Base-by-base conservation (phyloP, 1,140 invertebrate species). In the Temnothorax longispinosus region DNA sequence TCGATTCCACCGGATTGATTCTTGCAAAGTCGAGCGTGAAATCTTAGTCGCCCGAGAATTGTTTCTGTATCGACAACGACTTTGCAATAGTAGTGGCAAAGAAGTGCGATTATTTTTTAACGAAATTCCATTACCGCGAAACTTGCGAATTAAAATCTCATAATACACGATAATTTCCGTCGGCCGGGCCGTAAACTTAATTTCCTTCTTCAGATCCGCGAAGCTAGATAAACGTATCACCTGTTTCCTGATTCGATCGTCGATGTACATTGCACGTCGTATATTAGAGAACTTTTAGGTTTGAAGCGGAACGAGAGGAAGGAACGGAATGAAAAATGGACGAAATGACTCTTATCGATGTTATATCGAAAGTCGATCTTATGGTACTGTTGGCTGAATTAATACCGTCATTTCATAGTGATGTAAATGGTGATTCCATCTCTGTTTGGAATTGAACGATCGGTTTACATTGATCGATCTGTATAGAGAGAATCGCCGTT, bases 1-100 rank as follows among this genome's bases (percentile, higher is more conserved):
- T 81, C 86, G 75, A 90, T 87, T 82, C 54, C 62, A 50, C 35
- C 69, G 32, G 81, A 88, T 88, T 82, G 82, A 84, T 85, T 72
- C 87, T 72, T 52, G 62, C 64, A 87, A 87, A 87, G 65, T 87
- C 80, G 88, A 94, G 88, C 93, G 93, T 94, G 93, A 93, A 92
- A 94, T 93, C 92, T 77, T 77, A 75, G 78, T 62, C 50, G 75
- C 58, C 62, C 62, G 60, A 84, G 88, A 64, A 72, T 44, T 82
- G 64, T 89, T 72, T 86, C 52, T 88, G 85, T 75, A 52, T 38
- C 38, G 67, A 72, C 60, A 56, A 81, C 60, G 58, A 52, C 3
- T 56, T 7, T 35, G 41, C 54, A 67, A 54, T 81, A 4, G 47
- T 38, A 32, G 15, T 50, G 38, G 7, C n/a, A 4, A 58, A 75